Percentiles rank a stretch among this genome's conserved stretches.
phyloP scores from a whole-genome alignment of 2,113 vertebrate genomes.

The Oriolus oriolus region DNA sequence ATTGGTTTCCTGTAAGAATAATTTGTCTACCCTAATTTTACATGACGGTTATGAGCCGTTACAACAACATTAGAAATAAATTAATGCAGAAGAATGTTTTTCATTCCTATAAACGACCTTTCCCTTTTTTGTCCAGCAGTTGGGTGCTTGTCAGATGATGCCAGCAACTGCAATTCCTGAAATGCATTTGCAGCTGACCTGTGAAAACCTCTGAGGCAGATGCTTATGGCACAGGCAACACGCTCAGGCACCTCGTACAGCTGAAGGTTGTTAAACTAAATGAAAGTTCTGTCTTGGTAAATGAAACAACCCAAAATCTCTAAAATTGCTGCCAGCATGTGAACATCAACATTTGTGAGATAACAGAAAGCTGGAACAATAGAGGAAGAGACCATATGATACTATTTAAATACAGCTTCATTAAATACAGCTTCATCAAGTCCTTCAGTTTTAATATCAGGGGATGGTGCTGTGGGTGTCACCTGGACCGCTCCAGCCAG shows the following conservation, averaged over 20 bases:
- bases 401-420: background rate
- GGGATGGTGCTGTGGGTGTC: background rate
- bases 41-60: background rate
- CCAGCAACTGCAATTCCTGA: constrained; percentile 12
- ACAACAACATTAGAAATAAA: background rate
- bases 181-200: background rate
- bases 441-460: background rate
- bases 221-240: background rate
- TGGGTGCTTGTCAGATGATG: background rate
- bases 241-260: background rate
- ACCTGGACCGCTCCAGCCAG: background rate
- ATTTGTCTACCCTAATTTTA: background rate
- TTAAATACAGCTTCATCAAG: background rate
- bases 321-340: background rate
- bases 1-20: background rate
- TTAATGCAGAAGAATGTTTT: background rate
- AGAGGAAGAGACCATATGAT: background rate
- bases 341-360: background rate
- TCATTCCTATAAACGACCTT: constrained; percentile 39
- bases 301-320: background rate
- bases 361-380: constrained; percentile 36
- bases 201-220: background rate
- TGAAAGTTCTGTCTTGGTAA: background rate
- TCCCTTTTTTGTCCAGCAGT: background rate
- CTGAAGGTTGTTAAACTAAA: background rate